Base-by-base conservation (phyloP, 1,140 invertebrate genomes). In the Eufriesea mexicana region DNA sequence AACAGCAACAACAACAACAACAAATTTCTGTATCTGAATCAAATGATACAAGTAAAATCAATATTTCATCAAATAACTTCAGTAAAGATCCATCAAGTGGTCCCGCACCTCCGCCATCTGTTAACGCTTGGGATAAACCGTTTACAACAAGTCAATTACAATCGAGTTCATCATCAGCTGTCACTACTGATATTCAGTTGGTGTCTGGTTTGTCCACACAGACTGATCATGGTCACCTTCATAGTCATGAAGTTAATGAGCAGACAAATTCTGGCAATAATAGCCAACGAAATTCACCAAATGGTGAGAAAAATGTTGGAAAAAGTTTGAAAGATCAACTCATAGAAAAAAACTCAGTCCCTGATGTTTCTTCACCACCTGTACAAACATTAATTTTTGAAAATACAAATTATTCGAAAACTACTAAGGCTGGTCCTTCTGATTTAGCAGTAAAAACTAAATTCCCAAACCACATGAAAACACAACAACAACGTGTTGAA, bases 311-410 rank as follows among this genome's bases (percentile, higher is more conserved):
- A 76, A 81, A 91, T 66, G 28, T 90, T 42, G 91, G 91, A 74
- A 94, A 91, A 61, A 83, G 83, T 23, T 35, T 89, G 1, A 94
- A 94, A 66, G 92, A 94, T 0, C 62, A 64, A 2, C 64, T 93
- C 79, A 73, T 91, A 47, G 95, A 96, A n/a, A 95, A 95, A 89
- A 95, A 95, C 74, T 76, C 79, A 5, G 95, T 96, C 35, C 90
- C 96, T n/a, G 97, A 97, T 91, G 96, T 96, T 10, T 95, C 96
- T 0, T 96, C 96, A 9, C 96, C 97, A 2, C 97, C 97, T 1
- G 97, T 98, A 23, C 97, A 98, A 90, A 98, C 98, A 0, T 97
- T 98, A 55, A 98, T 98, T 79, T 98, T 98, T 91, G 98, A 98
- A 91, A 98, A 98, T 92, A 98, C 97, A 0, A 98, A 98, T 91